Percentiles rank a stretch among this genome's conserved stretches.
phyloP scores from a whole-genome alignment of 2,888 invertebrate genomes.

The Gryllus longicercus region DNA sequence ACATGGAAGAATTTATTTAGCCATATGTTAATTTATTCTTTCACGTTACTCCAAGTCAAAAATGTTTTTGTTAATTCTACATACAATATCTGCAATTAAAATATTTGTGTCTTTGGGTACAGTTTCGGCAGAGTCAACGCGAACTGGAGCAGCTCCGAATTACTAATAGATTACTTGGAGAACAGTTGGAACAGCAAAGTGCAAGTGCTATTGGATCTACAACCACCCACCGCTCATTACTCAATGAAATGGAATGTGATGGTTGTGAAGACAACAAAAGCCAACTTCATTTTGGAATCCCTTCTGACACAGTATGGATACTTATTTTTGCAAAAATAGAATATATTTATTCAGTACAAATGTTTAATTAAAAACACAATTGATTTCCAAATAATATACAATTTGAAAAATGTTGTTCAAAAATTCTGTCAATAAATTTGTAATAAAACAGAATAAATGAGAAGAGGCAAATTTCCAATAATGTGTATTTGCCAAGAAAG shows the following conservation, averaged over 20 bases:
- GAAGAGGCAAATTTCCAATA: too few species aligned
- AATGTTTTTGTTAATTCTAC: too few species aligned
- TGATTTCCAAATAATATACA: too few species aligned
- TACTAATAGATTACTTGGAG: conserved; percentile 67
- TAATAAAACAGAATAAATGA: too few species aligned
- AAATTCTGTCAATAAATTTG: too few species aligned
- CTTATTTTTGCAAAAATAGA: background rate
- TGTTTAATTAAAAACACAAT: background rate
- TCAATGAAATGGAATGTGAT: conserved; percentile 85
- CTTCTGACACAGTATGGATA: background rate
- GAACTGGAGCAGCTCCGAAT: conserved; percentile 70
- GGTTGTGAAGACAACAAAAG: conserved; percentile 47
- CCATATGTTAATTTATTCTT: too few species aligned
- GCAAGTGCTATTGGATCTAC: conserved; percentile 44
- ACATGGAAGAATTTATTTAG: too few species aligned
- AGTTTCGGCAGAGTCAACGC: conserved; percentile 46
- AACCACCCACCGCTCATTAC: conserved; percentile 64
- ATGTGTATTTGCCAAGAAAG: too few species aligned
- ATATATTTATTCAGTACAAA: background rate
- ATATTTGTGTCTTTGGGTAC: background rate
- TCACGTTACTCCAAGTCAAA: too few species aligned
- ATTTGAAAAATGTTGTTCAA: too few species aligned
- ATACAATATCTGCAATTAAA: too few species aligned
- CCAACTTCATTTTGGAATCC: background rate
- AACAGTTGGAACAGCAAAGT: conserved; percentile 61